Evolutionary conservation across 1,140 invertebrate genomes (phyloP), one percentile per base, ranked within the genome.

Genomic region (Drosophila pallidifrons): DNA sequence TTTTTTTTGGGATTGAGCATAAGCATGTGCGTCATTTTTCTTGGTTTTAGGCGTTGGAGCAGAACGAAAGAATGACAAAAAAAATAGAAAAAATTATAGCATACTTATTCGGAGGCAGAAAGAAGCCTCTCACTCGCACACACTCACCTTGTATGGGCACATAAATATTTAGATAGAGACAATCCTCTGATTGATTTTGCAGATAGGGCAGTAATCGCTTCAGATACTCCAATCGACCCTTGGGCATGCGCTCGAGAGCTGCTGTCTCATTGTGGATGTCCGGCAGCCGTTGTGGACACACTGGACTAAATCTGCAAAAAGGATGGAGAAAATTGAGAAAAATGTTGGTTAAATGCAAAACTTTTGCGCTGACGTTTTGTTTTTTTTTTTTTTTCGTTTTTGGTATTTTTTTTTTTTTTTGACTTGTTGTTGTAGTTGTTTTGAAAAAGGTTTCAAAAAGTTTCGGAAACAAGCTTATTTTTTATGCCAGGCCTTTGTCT

Each of bases 111-210:
- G 61, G 51, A 8, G 35, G 32, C 28, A 41, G 30, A 51, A 60
- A 41, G 30, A 51, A 60, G 41, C 45, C 43, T 13, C 54, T 16
- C 41, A 8, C 41, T 32, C 8, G 13, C 38, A 45, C 67, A 75
- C 67, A 75, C 90, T 94, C 94, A 98, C 98, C 97, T 96, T 97
- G 96, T 80, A 96, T 96, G 46, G 98, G 98, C 5, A 98, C 96
- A 93, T 99, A 99, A 91, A 99, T 97, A 93, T 99, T 99, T 76
- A 99, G 94, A 93, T 99, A 99, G 35, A 99, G 95, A 92, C 98
- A 99, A 94, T 99, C 98, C 94, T 99, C 98, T 79, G 96, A 97
- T 93, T 99, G 98, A 91, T 98, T 96, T 77, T 95, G 95, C 55
- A 99, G 94, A 92, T 97, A 96, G 6, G 97, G 97, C 73, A 98